phyloP scores from a whole-genome alignment of 23 tunicate genomes.

The Styela plicata region DNA sequence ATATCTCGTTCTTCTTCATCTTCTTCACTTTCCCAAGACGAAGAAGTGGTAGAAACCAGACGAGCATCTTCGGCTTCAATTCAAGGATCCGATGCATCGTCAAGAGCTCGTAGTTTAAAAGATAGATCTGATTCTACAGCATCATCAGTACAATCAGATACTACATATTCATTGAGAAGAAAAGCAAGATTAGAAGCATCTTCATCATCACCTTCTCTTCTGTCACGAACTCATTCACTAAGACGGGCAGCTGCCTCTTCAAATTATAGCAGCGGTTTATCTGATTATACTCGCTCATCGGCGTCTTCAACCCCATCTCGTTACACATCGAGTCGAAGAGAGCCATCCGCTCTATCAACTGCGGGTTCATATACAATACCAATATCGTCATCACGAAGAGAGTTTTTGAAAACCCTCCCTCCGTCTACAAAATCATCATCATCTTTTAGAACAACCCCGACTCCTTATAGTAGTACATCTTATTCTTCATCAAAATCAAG shows the following conservation, averaged over 20 bases:
- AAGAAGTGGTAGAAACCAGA: background rate
- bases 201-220: constrained; percentile 11
- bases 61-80: background rate
- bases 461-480: constrained; percentile 21
- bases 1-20: constrained; percentile 21
- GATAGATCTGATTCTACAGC: constrained; percentile 16
- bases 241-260: constrained; percentile 5
- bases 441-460: constrained; percentile 7
- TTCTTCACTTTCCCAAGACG: constrained; percentile 15
- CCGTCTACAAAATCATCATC: constrained; percentile 13
- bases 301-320: background rate
- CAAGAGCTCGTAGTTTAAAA: background rate
- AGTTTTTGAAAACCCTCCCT: background rate
- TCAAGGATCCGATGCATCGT: constrained; percentile 12
- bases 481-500: constrained; percentile 2
- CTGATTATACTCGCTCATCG: constrained; percentile 8
- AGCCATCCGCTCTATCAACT: background rate
- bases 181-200: background rate
- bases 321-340: background rate
- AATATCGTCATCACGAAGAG: constrained; percentile 20
- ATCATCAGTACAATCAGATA: background rate
- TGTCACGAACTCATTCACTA: background rate
- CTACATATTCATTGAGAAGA: constrained; percentile 18
- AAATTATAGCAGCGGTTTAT: background rate
- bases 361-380: background rate